Evolutionary conservation across 2,888 invertebrate genomes (phyloP).

Genomic region (Zele albiditarsus): DNA sequence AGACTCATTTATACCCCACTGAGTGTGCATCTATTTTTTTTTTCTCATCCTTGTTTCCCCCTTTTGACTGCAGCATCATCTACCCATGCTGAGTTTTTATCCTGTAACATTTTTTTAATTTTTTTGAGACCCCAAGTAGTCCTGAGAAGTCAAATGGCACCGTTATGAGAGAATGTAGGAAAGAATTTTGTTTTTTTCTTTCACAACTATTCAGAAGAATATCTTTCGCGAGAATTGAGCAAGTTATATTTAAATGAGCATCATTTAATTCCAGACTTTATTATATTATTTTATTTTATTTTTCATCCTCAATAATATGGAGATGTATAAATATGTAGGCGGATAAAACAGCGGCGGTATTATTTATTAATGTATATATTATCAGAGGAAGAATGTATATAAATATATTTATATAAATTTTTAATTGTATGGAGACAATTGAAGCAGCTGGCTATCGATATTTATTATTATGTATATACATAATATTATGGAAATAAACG

Average conservation of each 20-base stretch:
- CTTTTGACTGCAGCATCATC: background rate
- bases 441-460: slow-evolving; percentile 8
- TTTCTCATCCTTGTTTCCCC: background rate
- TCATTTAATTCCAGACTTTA: background rate
- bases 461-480: background rate
- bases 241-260: background rate
- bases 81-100: background rate
- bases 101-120: background rate
- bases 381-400: background rate
- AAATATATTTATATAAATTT: background rate
- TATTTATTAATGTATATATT: background rate
- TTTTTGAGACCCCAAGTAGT: background rate
- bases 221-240: background rate
- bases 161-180: too few species aligned
- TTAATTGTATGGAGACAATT: background rate
- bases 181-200: too few species aligned
- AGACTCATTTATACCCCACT: slow-evolving; percentile 12
- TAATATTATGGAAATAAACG: slow-evolving; percentile 23
- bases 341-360: background rate
- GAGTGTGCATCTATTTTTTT: background rate
- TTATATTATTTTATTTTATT: background rate
- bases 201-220: background rate
- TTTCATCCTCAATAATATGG: background rate
- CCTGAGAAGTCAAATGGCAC: too few species aligned
- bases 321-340: too few species aligned